Evolutionary conservation across 1,140 invertebrate genomes (phyloP).

Genomic region (Neelides sp.): DNA sequence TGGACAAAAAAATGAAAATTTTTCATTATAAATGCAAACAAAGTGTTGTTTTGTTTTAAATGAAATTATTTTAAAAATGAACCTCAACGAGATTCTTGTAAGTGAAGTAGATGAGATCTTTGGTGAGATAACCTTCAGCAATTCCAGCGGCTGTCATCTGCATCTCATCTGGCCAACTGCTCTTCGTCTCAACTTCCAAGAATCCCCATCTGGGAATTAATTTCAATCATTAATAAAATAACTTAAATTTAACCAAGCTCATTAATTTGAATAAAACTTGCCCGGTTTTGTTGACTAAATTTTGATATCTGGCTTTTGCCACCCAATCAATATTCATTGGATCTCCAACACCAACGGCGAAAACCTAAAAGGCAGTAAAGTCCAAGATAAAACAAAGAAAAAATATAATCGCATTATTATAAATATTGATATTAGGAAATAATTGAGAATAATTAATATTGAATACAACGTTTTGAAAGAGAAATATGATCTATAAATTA

Average conservation of each 20-base stretch:
- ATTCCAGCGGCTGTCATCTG: slow-evolving; percentile 81
- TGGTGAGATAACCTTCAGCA: slow-evolving; percentile 69
- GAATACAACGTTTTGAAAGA: no score
- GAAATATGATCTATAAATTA: no score
- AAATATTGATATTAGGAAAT: no score
- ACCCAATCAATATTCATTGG: slow-evolving; percentile 21
- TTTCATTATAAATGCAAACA: no score
- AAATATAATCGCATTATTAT: no score
- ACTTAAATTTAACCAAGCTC: no score
- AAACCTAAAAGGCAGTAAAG: slow-evolving; percentile 25
- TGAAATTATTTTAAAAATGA: not conserved
- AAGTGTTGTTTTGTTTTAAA: not conserved
- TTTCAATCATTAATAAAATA: no score
- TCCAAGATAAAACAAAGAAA: no score
- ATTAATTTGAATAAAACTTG: not conserved
- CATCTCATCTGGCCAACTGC: slow-evolving; percentile 53
- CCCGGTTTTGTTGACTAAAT: slow-evolving; percentile 27
- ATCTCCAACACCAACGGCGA: slow-evolving; percentile 12
- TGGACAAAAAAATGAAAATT: no score
- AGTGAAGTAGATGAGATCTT: slow-evolving; percentile 65
- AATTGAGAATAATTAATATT: no score
- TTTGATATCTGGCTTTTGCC: slow-evolving; percentile 28
- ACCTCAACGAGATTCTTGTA: slow-evolving; percentile 60
- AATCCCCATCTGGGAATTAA: slow-evolving; percentile 50
- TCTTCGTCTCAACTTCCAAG: slow-evolving; percentile 62